A percentile compares a stretch with the other conserved stretches of the same genome.
Conservation (phyloP, 2,797 vertebrate genomes). For the Telmatherina bonti region DNA sequence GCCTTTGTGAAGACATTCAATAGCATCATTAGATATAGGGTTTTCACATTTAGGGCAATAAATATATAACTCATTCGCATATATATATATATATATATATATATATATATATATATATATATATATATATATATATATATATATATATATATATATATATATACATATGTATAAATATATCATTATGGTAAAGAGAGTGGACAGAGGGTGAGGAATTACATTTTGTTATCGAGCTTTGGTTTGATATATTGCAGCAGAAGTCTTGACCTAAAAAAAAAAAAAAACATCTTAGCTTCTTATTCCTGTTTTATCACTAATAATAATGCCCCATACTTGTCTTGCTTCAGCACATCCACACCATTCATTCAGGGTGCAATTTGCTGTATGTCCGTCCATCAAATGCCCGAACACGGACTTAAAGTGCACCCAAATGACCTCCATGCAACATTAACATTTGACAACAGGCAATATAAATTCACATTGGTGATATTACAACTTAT, state of each 20-base stretch:
- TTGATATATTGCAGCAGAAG: slow-evolving; percentile 36
- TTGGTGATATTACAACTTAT: slow-evolving; percentile 74
- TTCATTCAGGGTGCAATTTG: slow-evolving; percentile 66
- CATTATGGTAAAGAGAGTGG: no score
- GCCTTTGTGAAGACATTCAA: no score
- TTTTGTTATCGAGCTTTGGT: slow-evolving; percentile 27
- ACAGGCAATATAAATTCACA: slow-evolving; percentile 71
- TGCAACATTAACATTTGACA: slow-evolving; percentile 77
- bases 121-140: no score
- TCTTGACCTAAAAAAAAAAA: slow-evolving; percentile 44
- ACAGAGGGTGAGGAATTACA: neutral
- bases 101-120: no score
- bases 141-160: no score
- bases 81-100: no score
- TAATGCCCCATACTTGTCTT: slow-evolving; percentile 57
- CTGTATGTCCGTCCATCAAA: slow-evolving; percentile 66
- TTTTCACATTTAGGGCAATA: no score
- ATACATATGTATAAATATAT: no score
- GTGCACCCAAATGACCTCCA: slow-evolving; percentile 72
- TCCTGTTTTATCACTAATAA: slow-evolving; percentile 64
- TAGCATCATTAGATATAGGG: no score
- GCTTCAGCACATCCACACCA: slow-evolving; percentile 47
- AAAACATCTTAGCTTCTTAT: slow-evolving; percentile 53
- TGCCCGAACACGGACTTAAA: slow-evolving; percentile 48
- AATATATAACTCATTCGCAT: no score